Conservation (phyloP, 2,113 vertebrate species). For the Psophia crepitans region DNA sequence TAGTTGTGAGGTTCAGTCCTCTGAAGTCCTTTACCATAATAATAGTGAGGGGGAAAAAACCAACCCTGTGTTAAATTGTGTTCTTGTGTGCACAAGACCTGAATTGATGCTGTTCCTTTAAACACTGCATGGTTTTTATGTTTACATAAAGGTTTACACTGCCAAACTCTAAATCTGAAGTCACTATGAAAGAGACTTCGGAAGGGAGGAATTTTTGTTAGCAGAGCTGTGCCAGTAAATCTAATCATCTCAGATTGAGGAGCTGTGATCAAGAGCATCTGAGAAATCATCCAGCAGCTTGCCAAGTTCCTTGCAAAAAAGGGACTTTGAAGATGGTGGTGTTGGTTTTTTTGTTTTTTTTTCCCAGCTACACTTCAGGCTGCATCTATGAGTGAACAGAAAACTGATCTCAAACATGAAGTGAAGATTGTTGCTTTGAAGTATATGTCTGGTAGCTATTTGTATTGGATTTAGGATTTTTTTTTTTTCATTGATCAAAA, state of each 20-base stretch:
- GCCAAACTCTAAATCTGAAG: not conserved
- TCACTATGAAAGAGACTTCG: not conserved
- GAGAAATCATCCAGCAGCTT: not conserved
- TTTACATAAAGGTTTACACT: not conserved
- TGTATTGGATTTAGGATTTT: not conserved
- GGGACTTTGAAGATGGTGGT: not conserved
- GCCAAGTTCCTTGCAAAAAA: not conserved
- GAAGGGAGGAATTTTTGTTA: not conserved
- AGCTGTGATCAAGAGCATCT: not conserved
- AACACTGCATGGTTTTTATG: not conserved
- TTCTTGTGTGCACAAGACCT: not conserved
- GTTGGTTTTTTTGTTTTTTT: no score
- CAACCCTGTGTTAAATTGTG: not conserved
- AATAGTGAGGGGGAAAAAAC: not conserved
- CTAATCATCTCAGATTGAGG: not conserved
- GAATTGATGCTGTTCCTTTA: not conserved
- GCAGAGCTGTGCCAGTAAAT: not conserved
- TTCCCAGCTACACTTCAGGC: not conserved
- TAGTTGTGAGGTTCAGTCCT: not conserved
- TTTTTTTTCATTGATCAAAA: not conserved
- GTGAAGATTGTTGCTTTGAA: not conserved
- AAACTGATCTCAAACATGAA: not conserved
- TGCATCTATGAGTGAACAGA: not conserved
- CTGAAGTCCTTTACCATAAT: not conserved
- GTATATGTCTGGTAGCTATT: not conserved